These are phyloP conservation scores for Alligator mississippiensis DNA, from an alignment of 2,113 vertebrate species.

Conservation along the genomic window DNA sequence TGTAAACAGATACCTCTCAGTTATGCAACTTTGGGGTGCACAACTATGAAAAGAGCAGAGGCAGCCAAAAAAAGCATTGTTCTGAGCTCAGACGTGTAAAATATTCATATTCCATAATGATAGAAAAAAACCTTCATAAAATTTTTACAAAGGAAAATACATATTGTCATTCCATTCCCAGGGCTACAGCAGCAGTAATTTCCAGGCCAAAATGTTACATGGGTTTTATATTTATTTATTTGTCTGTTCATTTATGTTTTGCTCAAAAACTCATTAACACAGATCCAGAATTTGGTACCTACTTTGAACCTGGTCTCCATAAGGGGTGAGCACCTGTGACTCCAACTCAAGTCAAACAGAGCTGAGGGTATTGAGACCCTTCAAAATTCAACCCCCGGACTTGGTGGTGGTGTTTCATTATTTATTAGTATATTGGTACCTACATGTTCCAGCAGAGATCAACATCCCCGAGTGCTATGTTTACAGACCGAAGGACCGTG, in stretches of 20 bases:
- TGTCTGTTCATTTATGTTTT: not conserved
- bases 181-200: constrained; percentile 3
- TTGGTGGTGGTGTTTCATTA: not conserved
- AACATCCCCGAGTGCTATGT: not conserved
- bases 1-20: constrained; percentile 78
- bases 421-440: not conserved
- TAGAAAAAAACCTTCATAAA: constrained; percentile 56
- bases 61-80: constrained; percentile 80
- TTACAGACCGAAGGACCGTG: rapidly evolving
- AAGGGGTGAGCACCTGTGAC: not conserved
- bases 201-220: not conserved
- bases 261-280: constrained; percentile 30
- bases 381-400: rapidly evolving
- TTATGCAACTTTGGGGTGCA: constrained; percentile 74
- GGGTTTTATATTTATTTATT: not conserved
- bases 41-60: constrained; percentile 66
- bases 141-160: constrained; percentile 47
- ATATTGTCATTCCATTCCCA: constrained; percentile 41
- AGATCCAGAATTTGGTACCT: not conserved
- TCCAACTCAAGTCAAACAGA: not conserved
- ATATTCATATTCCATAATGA: constrained; percentile 66
- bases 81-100: constrained; percentile 70
- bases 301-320: constrained; percentile 30
- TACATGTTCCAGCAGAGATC: not conserved
- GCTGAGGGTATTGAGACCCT: not conserved